Evolutionary conservation across 2,888 invertebrate genomes (phyloP).

Genomic region (Bombylius discolor): DNA sequence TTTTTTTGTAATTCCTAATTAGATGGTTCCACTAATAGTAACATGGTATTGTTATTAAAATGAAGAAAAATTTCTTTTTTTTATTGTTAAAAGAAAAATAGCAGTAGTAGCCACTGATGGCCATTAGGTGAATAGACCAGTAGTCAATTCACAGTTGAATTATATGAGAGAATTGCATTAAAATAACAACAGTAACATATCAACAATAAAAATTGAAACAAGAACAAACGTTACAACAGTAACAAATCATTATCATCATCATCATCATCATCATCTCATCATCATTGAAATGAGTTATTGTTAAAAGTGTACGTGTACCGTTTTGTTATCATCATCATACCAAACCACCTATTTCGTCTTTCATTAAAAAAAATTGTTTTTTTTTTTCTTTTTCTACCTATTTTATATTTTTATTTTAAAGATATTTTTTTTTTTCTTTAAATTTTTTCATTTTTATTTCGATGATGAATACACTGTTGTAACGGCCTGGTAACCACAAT

Average conservation of each 20-base stretch:
- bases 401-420: slow-evolving; percentile 3
- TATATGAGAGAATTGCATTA: not conserved
- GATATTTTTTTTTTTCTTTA: not conserved
- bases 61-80: too few species aligned
- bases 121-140: too few species aligned
- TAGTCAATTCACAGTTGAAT: too few species aligned
- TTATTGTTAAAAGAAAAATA: too few species aligned
- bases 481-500: slow-evolving; percentile 1
- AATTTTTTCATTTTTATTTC: too few species aligned
- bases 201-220: not conserved
- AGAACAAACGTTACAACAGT: too few species aligned
- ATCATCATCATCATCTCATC: too few species aligned
- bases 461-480: not conserved
- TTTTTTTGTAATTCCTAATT: too few species aligned
- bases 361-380: not conserved
- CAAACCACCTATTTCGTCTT: not conserved
- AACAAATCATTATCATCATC: too few species aligned
- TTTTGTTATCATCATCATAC: not conserved
- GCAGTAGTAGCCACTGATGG: too few species aligned
- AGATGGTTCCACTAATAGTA: too few species aligned
- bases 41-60: too few species aligned
- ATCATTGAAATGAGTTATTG: not conserved
- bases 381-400: not conserved
- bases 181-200: not conserved
- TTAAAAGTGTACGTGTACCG: not conserved